Conservation (phyloP, 2,797 vertebrate species). For the Odontamblyopus rebecca region DNA sequence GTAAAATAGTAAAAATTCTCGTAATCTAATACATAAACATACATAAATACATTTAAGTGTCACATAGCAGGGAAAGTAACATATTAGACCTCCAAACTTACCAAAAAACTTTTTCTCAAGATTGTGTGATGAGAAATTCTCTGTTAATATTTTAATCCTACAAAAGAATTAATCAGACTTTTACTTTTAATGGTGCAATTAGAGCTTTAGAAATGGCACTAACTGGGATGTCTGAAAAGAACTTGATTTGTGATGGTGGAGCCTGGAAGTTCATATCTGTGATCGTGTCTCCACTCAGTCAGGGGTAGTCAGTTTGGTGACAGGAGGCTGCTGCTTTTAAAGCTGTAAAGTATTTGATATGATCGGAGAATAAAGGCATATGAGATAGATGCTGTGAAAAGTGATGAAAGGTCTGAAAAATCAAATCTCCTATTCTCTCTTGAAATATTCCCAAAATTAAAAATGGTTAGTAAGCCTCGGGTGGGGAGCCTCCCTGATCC, state of each 20-base stretch:
- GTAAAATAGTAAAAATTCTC: too few species aligned
- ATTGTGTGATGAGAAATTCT: not conserved
- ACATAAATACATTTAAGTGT: too few species aligned
- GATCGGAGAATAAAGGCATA: not conserved
- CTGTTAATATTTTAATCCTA: not conserved
- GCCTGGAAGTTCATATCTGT: constrained; percentile 11
- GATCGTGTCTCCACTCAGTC: constrained; percentile 24
- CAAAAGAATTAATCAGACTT: not conserved
- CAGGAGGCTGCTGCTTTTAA: constrained; percentile 16
- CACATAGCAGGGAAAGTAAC: too few species aligned
- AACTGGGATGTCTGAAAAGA: constrained; percentile 4
- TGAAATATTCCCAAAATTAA: not conserved
- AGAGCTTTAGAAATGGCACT: constrained; percentile 11
- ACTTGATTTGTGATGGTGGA: constrained; percentile 23
- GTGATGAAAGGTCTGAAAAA: not conserved
- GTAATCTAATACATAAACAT: too few species aligned
- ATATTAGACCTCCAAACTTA: not conserved
- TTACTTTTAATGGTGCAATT: not conserved
- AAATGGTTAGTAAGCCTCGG: not conserved
- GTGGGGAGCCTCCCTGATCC: not conserved
- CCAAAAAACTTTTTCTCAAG: not conserved
- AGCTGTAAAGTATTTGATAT: constrained; percentile 7
- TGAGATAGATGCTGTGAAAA: not conserved
- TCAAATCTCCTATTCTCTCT: not conserved
- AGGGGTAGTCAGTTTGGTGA: constrained; percentile 29